Evolutionary conservation across 2,113 vertebrate genomes (phyloP), one percentile per base, ranked within the genome.

Genomic region (Semnopithecus entellus): DNA sequence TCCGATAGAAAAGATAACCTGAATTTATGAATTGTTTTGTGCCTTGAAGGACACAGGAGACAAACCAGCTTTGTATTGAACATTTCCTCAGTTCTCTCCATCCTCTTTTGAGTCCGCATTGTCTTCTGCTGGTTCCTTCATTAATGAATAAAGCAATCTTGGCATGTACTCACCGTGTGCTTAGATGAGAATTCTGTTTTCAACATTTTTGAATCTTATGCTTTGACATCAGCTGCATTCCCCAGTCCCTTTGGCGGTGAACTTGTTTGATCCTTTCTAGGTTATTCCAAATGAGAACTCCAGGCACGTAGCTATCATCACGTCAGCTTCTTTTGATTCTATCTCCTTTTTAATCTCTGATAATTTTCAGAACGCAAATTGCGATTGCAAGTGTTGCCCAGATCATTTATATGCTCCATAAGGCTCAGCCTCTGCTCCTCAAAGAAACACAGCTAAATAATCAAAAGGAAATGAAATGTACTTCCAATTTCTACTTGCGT

Each of bases 301-400:
- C 27, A 10, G 8, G 11, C 38, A 16, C 14, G 3, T 1, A 8
- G 11, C 10, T 22, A 20, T 43, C 17, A 32, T 6, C 6, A 1
- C 0, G 6, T 13, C 35, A 20, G 40, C 8, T 4, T 57, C 57
- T 45, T 23, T 85, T 14, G 30, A 50, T 25, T 91, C 35, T 30
- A 14, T 16, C 40, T 91, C 30, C 35, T 79, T 79, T 79, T 40
- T 16, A 79, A 50, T 43, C 14, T 48, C 30, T 59, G 25, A 5
- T 16, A 32, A 55, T 61, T 68, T 64, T 80, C 84, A 91, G 83
- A 85, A 55, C 13, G 20, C 73, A 81, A 23, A 40, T 35, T 64
- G 35, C 14, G 73, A 40, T 66, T 92, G 45, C n/a, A 32, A 73
- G 76, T 59, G 38, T 25, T 48, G 50, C 40, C 83, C 79, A 30